A percentile compares a stretch with the other conserved stretches of the same genome.
Conservation (phyloP, 2,888 invertebrate genomes). For the Ennomos quercinarius region DNA sequence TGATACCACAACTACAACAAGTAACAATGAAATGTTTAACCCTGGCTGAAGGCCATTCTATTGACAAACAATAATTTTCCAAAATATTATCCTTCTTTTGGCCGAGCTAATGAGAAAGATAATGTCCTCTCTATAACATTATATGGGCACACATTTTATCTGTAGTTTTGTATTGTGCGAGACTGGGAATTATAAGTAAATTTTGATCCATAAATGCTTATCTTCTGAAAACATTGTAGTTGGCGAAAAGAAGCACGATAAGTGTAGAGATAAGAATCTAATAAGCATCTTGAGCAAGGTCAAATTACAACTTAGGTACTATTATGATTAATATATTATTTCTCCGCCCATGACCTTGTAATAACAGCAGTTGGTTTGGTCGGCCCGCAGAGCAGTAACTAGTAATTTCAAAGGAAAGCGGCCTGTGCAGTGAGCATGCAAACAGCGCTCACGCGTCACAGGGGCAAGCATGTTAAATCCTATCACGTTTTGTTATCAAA, state of each 20-base stretch:
- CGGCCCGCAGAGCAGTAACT: constrained; percentile 10
- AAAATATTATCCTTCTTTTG: too few relatives aligned
- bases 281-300: constrained; percentile 27
- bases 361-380: constrained; percentile 31
- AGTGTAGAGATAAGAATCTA: constrained; percentile 26
- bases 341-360: constrained; percentile 42
- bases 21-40: constrained; percentile 2
- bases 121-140: background rate
- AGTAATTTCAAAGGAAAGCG: constrained; percentile 29
- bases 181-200: too few relatives aligned
- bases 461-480: constrained; percentile 46
- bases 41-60: constrained; percentile 7
- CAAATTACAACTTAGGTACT: constrained; percentile 26
- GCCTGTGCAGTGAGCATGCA: constrained; percentile 1
- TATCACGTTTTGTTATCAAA: constrained; percentile 76
- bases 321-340: constrained; percentile 4
- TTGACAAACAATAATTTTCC: background rate
- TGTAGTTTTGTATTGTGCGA: too few relatives aligned
- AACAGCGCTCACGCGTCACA: constrained; percentile 40
- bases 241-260: constrained; percentile 4
- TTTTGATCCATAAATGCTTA: constrained; percentile 9
- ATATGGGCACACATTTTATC: too few relatives aligned
- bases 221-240: constrained; percentile 14
- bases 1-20: too few relatives aligned
- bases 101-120: background rate